A percentile compares a stretch with the other conserved stretches of the same genome.
phyloP scores from a whole-genome alignment of 1,140 invertebrate species.

The Dendrolimus kikuchii region DNA sequence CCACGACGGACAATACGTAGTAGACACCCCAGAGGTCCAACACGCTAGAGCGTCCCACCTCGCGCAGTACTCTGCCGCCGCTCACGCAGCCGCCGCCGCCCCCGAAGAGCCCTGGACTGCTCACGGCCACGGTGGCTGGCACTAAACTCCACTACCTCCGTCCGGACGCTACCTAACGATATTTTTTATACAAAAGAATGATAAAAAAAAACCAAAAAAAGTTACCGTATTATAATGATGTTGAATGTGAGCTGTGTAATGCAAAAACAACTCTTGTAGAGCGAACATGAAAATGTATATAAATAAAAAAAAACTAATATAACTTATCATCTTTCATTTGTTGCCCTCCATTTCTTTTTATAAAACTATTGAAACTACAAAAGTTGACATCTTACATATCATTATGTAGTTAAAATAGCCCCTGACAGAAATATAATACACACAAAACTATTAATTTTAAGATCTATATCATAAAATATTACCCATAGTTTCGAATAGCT shows the following conservation, averaged over 20 bases:
- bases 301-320: constrained; percentile 45
- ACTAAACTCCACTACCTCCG: constrained; percentile 51
- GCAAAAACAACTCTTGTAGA: constrained; percentile 43
- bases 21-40: constrained; percentile 67
- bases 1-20: constrained; percentile 68
- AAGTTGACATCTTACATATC: too few species aligned
- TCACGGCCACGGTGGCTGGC: constrained; percentile 46
- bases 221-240: constrained; percentile 50
- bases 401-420: too few species aligned
- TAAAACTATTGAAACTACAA: background rate
- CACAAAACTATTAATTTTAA: too few species aligned
- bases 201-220: constrained; percentile 53
- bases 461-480: too few species aligned
- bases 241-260: constrained; percentile 54
- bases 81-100: constrained; percentile 51
- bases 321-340: background rate
- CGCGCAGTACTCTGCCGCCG: constrained; percentile 51
- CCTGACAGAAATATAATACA: too few species aligned
- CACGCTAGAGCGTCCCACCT: constrained; percentile 64
- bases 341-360: background rate
- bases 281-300: constrained; percentile 43
- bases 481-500: too few species aligned
- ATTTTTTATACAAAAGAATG: constrained; percentile 62
- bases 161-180: constrained; percentile 41
- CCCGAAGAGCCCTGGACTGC: constrained; percentile 54